Evolutionary conservation across 2,113 vertebrate genomes (phyloP).

Genomic region (Chaetorhynchus papuensis): DNA sequence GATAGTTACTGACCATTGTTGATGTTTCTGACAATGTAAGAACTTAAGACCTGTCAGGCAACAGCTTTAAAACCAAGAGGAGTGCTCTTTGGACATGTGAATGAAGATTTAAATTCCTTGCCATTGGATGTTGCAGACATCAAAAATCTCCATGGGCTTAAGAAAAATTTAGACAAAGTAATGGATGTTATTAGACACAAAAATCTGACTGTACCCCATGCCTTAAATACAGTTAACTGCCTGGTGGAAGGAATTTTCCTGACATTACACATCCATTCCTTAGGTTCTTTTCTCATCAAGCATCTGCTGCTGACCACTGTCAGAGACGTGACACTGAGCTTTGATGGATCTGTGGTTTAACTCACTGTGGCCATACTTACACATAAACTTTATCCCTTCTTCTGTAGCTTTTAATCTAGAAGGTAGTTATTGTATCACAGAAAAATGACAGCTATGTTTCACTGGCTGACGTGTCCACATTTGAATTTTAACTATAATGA

Average conservation of each 20-base stretch:
- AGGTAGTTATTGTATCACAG: slow-evolving; percentile 4
- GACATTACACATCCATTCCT: background rate
- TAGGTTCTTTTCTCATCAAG: background rate
- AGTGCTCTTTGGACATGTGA: background rate
- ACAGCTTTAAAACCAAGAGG: background rate
- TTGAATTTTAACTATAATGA: slow-evolving; percentile 58
- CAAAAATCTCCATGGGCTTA: background rate
- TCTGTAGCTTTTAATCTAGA: background rate
- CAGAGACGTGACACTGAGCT: background rate
- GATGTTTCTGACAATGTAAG: background rate
- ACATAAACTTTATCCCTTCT: background rate
- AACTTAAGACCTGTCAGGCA: background rate
- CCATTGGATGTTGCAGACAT: background rate
- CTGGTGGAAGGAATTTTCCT: background rate
- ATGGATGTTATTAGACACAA: background rate
- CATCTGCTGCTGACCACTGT: background rate
- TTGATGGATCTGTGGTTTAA: slow-evolving; percentile 1
- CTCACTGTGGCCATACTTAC: background rate
- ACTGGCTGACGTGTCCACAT: slow-evolving; percentile 1
- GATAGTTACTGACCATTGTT: background rate
- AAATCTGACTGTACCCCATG: background rate
- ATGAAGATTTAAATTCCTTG: background rate
- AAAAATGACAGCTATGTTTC: slow-evolving; percentile 20
- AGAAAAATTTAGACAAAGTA: background rate
- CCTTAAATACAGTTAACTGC: background rate